Percentiles rank a stretch among this genome's conserved stretches.
phyloP scores from a whole-genome alignment of 2,888 invertebrate species.

The Hyppa rectilinea region DNA sequence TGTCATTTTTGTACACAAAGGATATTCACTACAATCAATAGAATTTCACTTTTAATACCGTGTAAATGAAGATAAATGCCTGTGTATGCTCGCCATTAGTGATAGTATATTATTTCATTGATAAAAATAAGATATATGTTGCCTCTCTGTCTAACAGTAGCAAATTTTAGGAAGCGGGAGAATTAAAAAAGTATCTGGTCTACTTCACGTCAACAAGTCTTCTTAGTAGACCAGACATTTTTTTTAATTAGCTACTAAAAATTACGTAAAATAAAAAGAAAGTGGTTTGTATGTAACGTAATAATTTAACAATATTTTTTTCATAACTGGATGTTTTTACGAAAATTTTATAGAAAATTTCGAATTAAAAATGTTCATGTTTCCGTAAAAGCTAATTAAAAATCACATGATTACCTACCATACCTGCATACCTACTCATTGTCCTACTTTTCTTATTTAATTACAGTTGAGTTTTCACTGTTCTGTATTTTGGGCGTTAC shows the following conservation, averaged over 20 bases:
- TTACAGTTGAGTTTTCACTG: neutral
- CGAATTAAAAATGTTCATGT: too few species aligned
- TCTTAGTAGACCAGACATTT: too few species aligned
- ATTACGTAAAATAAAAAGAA: neutral
- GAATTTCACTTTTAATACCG: conserved; percentile 7
- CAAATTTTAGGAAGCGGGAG: neutral
- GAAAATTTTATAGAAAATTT: neutral
- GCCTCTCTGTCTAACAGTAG: conserved; percentile 34
- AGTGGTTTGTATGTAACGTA: neutral
- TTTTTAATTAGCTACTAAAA: too few species aligned
- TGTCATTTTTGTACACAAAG: neutral
- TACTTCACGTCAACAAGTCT: too few species aligned
- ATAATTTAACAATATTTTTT: neutral
- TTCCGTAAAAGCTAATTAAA: neutral
- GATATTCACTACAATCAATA: neutral
- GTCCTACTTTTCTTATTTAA: neutral
- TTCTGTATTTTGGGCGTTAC: conserved; percentile 59
- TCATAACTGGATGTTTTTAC: too few species aligned
- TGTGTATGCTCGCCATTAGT: conserved; percentile 18
- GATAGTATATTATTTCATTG: conserved; percentile 35
- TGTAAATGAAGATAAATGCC: conserved; percentile 12
- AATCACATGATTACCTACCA: neutral
- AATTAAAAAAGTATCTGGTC: too few species aligned
- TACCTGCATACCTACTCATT: neutral
- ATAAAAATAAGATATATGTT: conserved; percentile 48